phyloP scores from a whole-genome alignment of 1,140 invertebrate species.

The Drosophila murphyi region DNA sequence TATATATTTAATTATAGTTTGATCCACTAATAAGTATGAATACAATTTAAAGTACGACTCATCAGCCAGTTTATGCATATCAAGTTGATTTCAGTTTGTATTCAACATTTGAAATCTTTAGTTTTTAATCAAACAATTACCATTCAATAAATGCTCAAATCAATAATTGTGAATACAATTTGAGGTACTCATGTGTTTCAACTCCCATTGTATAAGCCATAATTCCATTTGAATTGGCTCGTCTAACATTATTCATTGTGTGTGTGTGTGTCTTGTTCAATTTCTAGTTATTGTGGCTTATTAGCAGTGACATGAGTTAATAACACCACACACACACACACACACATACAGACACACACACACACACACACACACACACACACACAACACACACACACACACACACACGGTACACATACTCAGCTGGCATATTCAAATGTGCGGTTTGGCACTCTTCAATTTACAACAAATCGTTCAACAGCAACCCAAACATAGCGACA shows the following conservation, averaged over 20 bases:
- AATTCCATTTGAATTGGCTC: conserved; percentile 3
- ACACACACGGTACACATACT: conserved; percentile 11
- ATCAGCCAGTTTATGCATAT: no score
- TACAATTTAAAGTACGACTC: no score
- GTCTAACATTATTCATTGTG: no score
- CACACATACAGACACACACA: conserved; percentile 13
- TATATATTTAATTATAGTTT: no score
- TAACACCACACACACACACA: conserved; percentile 18
- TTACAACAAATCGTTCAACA: conserved; percentile 73
- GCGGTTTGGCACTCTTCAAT: conserved; percentile 82
- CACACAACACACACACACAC: conserved; percentile 18
- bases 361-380: conserved; percentile 10
- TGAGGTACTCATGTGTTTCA: no score
- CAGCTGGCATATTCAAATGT: conserved; percentile 72
- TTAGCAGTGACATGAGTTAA: conserved; percentile 35
- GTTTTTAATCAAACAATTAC: no score
- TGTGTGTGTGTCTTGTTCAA: not conserved
- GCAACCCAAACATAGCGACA: conserved; percentile 37
- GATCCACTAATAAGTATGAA: no score
- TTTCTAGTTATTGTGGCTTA: conserved; percentile 41
- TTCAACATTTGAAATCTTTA: no score
- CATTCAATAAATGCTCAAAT: no score
- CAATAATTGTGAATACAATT: no score
- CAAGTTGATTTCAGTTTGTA: no score
- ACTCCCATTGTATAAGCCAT: not conserved